These are phyloP conservation scores for Oncorhynchus mykiss DNA, from an alignment of 2,113 vertebrate species.

Conservation along the genomic window DNA sequence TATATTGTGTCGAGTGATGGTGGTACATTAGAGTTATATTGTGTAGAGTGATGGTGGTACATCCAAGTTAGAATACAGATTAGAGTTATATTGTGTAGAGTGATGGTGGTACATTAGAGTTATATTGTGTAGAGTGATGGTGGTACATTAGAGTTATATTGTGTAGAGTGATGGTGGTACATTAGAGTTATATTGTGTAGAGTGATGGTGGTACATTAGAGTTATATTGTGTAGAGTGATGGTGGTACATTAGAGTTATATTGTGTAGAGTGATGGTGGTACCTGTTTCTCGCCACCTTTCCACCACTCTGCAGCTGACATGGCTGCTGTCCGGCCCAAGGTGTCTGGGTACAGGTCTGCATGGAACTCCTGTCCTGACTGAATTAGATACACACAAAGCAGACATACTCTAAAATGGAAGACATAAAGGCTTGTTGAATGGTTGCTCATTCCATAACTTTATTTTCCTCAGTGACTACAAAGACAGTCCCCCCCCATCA, in stretches of 20 bases:
- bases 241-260: no score
- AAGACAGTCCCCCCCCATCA: not conserved
- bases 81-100: no score
- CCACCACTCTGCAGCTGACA: constrained; percentile 84
- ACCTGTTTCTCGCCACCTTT: constrained; percentile 86
- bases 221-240: no score
- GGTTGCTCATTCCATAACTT: not conserved
- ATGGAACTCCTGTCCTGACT: constrained; percentile 86
- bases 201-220: constrained; percentile 54
- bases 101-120: no score
- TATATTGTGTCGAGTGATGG: no score
- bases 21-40: no score
- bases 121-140: no score
- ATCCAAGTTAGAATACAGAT: no score
- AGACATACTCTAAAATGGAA: not conserved
- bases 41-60: no score
- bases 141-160: no score
- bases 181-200: not conserved
- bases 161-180: constrained; percentile 55
- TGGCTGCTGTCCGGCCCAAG: constrained; percentile 69
- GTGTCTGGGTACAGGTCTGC: constrained; percentile 90
- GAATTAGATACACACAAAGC: constrained; percentile 19
- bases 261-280: not conserved
- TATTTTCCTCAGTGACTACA: no score
- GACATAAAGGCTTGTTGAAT: not conserved